Conservation (phyloP, 1,140 invertebrate species). For the Pseudomyrmex dendroicus region DNA sequence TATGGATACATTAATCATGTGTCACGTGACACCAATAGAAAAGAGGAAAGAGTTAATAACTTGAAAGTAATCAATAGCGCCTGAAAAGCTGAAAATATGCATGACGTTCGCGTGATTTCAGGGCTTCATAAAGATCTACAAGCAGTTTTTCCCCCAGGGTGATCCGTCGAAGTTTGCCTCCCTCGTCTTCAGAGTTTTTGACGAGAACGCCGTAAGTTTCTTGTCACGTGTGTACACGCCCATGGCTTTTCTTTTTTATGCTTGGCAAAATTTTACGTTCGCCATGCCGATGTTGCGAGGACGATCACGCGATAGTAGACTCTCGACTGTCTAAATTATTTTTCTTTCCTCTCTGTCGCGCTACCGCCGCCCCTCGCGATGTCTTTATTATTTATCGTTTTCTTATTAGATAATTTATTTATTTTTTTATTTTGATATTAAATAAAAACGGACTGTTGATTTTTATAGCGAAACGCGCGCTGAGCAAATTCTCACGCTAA, state of each 20-base stretch:
- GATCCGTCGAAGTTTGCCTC: constrained; percentile 99
- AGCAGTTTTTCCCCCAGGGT: constrained; percentile 99
- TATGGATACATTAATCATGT: not conserved
- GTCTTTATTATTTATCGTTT: constrained; percentile 47
- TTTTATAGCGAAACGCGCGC: not conserved
- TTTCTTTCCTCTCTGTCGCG: no score
- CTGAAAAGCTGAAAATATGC: constrained; percentile 19
- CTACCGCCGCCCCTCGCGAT: not conserved
- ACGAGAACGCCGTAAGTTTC: constrained; percentile 97
- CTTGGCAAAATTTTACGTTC: constrained; percentile 1
- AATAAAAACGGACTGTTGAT: constrained; percentile 30
- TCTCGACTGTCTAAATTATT: constrained; percentile 25
- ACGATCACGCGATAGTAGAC: constrained; percentile 25
- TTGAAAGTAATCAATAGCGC: constrained; percentile 52
- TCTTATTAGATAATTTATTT: not conserved
- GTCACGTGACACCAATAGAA: constrained; percentile 8
- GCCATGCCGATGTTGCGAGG: not conserved
- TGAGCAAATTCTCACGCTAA: not conserved
- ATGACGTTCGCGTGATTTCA: constrained; percentile 84
- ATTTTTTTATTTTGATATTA: not conserved
- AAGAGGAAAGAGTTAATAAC: constrained; percentile 31
- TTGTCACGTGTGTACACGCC: not conserved
- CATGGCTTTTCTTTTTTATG: not conserved
- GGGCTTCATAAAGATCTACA: constrained; percentile 99
- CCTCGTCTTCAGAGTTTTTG: constrained; percentile 98